phyloP scores from a whole-genome alignment of 2,113 vertebrate genomes.

The Protobothrops mucrosquamatus region DNA sequence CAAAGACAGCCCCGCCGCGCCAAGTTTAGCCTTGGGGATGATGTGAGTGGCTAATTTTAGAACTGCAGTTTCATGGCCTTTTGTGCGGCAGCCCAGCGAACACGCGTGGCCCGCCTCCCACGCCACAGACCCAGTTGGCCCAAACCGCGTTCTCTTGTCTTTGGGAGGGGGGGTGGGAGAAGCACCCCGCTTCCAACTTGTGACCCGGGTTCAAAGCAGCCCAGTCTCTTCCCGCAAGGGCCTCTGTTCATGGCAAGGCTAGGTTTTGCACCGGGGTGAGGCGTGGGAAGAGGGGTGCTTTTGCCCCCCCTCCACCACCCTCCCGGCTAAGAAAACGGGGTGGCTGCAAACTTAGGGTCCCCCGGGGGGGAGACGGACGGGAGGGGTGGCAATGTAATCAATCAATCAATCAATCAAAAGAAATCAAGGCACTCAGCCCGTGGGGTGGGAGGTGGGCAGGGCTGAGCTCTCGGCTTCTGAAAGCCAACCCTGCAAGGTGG shows the following conservation, averaged over 20 bases:
- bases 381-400: background rate
- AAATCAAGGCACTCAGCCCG: background rate
- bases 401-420: too few relatives aligned
- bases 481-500: background rate
- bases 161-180: background rate
- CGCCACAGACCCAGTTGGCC: background rate
- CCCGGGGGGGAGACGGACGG: too few relatives aligned
- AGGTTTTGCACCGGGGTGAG: background rate
- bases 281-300: background rate
- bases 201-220: background rate
- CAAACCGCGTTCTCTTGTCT: background rate
- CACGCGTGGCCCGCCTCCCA: background rate
- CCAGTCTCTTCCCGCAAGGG: background rate
- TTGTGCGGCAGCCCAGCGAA: too few relatives aligned
- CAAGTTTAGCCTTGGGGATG: background rate
- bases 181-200: background rate
- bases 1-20: background rate
- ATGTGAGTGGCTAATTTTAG: background rate
- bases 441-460: background rate
- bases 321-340: background rate
- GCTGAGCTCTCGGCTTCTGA: background rate
- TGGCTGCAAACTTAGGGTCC: background rate
- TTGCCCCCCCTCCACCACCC: fast-evolving
- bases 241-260: background rate
- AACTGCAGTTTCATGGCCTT: background rate